Conservation (phyloP, 2,113 vertebrate species). For the Corvus hawaiiensis region DNA sequence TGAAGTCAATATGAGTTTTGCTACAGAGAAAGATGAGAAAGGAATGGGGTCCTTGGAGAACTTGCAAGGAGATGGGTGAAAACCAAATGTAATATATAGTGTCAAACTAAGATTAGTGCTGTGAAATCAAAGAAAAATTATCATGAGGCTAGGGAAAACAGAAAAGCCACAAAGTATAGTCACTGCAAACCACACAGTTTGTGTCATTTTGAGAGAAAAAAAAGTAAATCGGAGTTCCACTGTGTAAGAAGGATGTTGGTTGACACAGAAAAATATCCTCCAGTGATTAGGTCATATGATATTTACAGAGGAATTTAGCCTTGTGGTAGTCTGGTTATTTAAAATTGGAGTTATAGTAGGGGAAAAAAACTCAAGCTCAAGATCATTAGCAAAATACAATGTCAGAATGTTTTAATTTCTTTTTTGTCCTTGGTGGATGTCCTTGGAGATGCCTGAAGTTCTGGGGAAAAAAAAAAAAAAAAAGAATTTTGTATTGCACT, state of each 20-base stretch:
- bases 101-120: not conserved
- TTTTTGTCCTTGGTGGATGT: not conserved
- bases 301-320: not conserved
- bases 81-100: not conserved
- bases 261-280: conserved; percentile 13
- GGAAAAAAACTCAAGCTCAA: not conserved
- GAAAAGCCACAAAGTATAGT: not conserved
- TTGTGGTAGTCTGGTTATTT: not conserved
- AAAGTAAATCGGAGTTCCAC: not conserved
- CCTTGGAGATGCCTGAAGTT: not conserved
- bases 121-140: not conserved
- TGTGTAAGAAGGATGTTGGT: not conserved
- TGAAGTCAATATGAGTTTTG: not conserved
- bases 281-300: not conserved
- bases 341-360: not conserved
- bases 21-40: not conserved
- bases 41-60: not conserved
- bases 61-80: not conserved
- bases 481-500: not conserved
- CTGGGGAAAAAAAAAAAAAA: no score
- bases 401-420: not conserved
- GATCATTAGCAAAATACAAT: not conserved
- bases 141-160: not conserved
- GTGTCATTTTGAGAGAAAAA: not conserved
- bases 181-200: not conserved